phyloP scores from a whole-genome alignment of 2,888 invertebrate genomes.

The Cephus runcator region DNA sequence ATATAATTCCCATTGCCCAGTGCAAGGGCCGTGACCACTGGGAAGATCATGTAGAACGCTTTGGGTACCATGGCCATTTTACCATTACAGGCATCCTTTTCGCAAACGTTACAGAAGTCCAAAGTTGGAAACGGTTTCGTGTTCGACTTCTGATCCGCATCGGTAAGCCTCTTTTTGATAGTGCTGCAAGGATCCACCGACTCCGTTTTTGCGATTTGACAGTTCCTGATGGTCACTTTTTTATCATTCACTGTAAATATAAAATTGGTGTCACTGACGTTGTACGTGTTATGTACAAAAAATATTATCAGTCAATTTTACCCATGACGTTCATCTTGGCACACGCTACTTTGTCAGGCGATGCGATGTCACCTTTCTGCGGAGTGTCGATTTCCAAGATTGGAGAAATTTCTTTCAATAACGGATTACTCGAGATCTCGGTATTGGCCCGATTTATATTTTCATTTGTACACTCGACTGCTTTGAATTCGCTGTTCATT shows the following conservation, averaged over 20 bases:
- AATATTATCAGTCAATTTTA: constrained; percentile 17
- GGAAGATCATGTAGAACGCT: constrained; percentile 19
- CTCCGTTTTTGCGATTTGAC: constrained; percentile 49
- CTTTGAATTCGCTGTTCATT: constrained; percentile 16
- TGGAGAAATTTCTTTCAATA: constrained; percentile 26
- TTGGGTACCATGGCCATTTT: constrained; percentile 22
- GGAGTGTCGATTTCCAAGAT: constrained; percentile 44
- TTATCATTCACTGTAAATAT: constrained; percentile 28
- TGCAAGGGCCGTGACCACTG: constrained; percentile 20
- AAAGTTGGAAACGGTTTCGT: constrained; percentile 8
- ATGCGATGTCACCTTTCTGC: constrained; percentile 17
- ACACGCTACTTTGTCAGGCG: constrained; percentile 35
- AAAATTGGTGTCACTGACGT: constrained; percentile 10
- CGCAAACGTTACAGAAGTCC: constrained; percentile 46
- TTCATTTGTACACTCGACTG: constrained; percentile 24
- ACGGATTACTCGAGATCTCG: constrained; percentile 21
- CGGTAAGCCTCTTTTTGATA: constrained; percentile 23
- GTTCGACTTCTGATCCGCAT: not conserved
- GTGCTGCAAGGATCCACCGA: constrained; percentile 47
- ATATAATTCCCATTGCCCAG: not conserved
- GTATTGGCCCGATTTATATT: constrained; percentile 23
- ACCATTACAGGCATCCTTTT: constrained; percentile 49
- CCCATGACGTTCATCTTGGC: constrained; percentile 47
- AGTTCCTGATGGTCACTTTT: constrained; percentile 44
- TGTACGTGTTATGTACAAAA: not conserved